Evolutionary conservation across 2,797 vertebrate species (phyloP).

Genomic region (Galaxias olidus): DNA sequence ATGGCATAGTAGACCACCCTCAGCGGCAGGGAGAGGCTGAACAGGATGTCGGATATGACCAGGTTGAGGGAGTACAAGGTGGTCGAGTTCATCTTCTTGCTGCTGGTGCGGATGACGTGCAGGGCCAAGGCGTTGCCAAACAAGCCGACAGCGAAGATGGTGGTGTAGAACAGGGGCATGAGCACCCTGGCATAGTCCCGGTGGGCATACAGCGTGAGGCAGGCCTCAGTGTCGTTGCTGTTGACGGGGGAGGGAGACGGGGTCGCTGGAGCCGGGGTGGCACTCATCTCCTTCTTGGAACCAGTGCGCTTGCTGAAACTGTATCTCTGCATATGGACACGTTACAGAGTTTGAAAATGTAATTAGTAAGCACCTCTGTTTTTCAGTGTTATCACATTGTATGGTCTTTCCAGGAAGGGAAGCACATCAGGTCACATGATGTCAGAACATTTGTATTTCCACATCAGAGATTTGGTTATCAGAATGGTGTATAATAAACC

Average conservation of each 20-base stretch:
- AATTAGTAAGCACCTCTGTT: not conserved
- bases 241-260: not conserved
- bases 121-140: slow-evolving; percentile 89
- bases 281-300: slow-evolving; percentile 33
- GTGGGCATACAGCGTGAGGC: slow-evolving; percentile 85
- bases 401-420: not conserved
- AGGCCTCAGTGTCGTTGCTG: slow-evolving; percentile 47
- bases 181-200: slow-evolving; percentile 77
- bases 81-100: slow-evolving; percentile 96
- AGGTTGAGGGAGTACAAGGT: slow-evolving; percentile 94
- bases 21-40: slow-evolving; percentile 84
- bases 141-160: slow-evolving; percentile 84
- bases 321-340: slow-evolving; percentile 8
- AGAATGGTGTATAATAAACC: not conserved
- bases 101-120: slow-evolving; percentile 86
- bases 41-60: slow-evolving; percentile 92
- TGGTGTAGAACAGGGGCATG: slow-evolving; percentile 83
- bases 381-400: not conserved
- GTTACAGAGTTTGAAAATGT: not conserved
- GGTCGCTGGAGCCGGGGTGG: not conserved
- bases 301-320: slow-evolving; percentile 9
- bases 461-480: not conserved
- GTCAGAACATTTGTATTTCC: not conserved
- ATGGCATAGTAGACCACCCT: slow-evolving; percentile 86
- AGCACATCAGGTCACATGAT: too few species aligned